A percentile compares a stretch with the other conserved stretches of the same genome.
Evolutionary conservation across 2,113 vertebrate genomes (phyloP).

Genomic region (Enhydra lutris): DNA sequence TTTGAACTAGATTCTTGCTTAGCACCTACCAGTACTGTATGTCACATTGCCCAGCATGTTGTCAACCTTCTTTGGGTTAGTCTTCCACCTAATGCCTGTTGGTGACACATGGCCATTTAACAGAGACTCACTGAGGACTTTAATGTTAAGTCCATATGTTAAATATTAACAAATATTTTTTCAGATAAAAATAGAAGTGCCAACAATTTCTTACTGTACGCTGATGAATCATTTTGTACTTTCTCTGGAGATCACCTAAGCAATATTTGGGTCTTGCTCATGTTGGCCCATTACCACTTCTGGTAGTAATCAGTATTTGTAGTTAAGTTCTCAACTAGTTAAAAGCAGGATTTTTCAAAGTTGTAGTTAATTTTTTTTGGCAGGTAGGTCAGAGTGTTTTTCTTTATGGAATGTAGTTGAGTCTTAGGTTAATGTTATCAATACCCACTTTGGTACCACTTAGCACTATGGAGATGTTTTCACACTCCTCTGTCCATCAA

Average conservation of each 20-base stretch:
- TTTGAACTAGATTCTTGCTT: background rate
- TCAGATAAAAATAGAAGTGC: background rate
- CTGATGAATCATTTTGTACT: background rate
- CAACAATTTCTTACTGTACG: background rate
- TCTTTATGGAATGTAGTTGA: background rate
- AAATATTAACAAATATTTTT: background rate
- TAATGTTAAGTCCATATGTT: background rate
- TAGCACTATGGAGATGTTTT: background rate
- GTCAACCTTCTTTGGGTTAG: background rate
- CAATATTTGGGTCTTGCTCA: background rate
- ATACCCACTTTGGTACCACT: background rate
- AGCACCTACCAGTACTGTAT: background rate
- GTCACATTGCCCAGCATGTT: background rate
- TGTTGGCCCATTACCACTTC: background rate
- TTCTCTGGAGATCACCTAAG: background rate
- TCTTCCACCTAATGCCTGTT: background rate
- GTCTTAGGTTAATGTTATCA: background rate
- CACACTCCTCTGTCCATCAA: background rate
- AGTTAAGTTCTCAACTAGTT: background rate
- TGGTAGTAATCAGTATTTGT: background rate
- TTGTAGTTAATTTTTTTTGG: background rate
- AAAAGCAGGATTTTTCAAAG: background rate
- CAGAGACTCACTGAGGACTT: background rate
- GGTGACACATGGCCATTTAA: background rate
- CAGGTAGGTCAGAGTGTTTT: background rate